phyloP scores from a whole-genome alignment of 2,888 invertebrate genomes.

The Bhutanitis thaidina region DNA sequence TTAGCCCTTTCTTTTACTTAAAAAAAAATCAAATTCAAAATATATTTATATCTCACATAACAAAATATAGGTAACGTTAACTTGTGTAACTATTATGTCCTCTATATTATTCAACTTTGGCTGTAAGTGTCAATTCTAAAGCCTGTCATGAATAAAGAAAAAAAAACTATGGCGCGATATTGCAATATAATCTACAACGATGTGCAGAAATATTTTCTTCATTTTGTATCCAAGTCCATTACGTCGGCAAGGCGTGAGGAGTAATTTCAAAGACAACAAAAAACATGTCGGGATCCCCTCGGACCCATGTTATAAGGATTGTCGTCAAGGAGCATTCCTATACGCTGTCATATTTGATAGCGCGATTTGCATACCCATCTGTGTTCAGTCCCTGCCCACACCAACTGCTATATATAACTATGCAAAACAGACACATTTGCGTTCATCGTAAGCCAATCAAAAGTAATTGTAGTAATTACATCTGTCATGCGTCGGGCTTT shows the following conservation, averaged over 20 bases:
- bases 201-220: background rate
- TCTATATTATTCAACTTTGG: no score
- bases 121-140: no score
- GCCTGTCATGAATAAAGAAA: no score
- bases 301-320: slow-evolving; percentile 16
- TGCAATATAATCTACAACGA: background rate
- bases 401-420: background rate
- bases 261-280: slow-evolving; percentile 14
- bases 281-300: slow-evolving; percentile 12
- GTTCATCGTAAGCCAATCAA: background rate
- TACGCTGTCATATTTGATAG: slow-evolving; percentile 2
- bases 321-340: background rate
- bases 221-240: slow-evolving; percentile 12
- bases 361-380: slow-evolving; percentile 9
- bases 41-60: no score
- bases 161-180: no score
- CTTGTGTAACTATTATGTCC: no score
- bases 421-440: background rate
- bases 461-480: slow-evolving; percentile 9
- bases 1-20: no score
- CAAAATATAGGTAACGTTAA: no score
- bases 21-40: no score
- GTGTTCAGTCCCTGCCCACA: slow-evolving; percentile 5
- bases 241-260: slow-evolving; percentile 1
- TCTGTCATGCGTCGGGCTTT: slow-evolving; percentile 8